Evolutionary conservation across 2,888 invertebrate species (phyloP).

Genomic region (Drosophila phalerata): DNA sequence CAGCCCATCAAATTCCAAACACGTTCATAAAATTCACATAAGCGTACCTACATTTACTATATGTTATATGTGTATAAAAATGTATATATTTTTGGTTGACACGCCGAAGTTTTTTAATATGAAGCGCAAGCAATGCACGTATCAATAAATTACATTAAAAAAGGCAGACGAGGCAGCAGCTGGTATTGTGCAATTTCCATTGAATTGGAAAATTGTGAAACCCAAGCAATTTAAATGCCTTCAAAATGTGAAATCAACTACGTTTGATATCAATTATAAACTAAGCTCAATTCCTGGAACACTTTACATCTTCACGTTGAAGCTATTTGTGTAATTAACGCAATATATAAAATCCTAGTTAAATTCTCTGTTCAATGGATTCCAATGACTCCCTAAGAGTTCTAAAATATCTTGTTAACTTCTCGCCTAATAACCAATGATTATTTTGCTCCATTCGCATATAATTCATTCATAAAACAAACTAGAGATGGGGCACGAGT

Average conservation of each 20-base stretch:
- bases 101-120: conserved; percentile 44
- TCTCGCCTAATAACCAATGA: conserved; percentile 45
- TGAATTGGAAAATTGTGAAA: conserved; percentile 10
- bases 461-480: conserved; percentile 74
- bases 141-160: conserved; percentile 68
- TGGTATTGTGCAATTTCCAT: conserved; percentile 20
- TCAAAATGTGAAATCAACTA: not conserved
- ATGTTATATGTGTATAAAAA: conserved; percentile 21
- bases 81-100: conserved; percentile 42
- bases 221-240: not conserved
- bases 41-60: conserved; percentile 5
- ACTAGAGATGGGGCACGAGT: conserved; percentile 20
- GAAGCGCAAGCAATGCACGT: conserved; percentile 62
- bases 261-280: conserved; percentile 8
- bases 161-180: conserved; percentile 20
- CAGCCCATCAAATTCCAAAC: conserved; percentile 58
- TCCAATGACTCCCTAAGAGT: not conserved
- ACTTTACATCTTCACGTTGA: not conserved
- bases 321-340: not conserved
- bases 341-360: too few species aligned
- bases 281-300: conserved; percentile 2
- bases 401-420: not conserved
- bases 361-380: not conserved
- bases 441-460: conserved; percentile 38
- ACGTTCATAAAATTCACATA: conserved; percentile 61